A percentile compares a stretch with the other conserved stretches of the same genome.
phyloP scores from a whole-genome alignment of 2,888 invertebrate genomes.

The Thalpophila matura region DNA sequence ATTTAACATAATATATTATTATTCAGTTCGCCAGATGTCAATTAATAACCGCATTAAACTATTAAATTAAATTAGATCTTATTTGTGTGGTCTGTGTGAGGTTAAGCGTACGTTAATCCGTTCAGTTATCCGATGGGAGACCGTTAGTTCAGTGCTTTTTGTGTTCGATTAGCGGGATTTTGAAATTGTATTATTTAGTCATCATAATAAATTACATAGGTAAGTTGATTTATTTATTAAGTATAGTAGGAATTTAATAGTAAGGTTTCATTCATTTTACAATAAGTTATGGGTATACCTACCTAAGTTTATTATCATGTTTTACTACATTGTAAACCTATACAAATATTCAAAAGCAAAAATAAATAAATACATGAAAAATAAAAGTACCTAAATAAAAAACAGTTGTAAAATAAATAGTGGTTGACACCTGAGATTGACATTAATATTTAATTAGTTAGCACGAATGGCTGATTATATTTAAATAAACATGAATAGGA shows the following conservation, averaged over 20 bases:
- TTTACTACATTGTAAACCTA: no score
- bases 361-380: no score
- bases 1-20: neutral
- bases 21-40: constrained; percentile 14
- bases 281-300: no score
- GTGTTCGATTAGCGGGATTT: constrained; percentile 13
- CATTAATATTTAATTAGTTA: no score
- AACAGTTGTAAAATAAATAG: no score
- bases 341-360: no score
- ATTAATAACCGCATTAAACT: neutral
- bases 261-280: no score
- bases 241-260: neutral
- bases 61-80: neutral
- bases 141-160: constrained; percentile 27
- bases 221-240: neutral
- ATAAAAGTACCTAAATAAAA: no score
- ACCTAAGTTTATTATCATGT: no score
- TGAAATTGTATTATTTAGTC: neutral
- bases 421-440: no score
- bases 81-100: neutral
- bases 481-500: constrained; percentile 27
- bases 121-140: constrained; percentile 13
- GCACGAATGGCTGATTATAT: no score
- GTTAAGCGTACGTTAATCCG: constrained; percentile 15
- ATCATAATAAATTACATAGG: neutral